Conservation (phyloP, 2,797 vertebrate genomes). For the Lithobates sylvaticus region DNA sequence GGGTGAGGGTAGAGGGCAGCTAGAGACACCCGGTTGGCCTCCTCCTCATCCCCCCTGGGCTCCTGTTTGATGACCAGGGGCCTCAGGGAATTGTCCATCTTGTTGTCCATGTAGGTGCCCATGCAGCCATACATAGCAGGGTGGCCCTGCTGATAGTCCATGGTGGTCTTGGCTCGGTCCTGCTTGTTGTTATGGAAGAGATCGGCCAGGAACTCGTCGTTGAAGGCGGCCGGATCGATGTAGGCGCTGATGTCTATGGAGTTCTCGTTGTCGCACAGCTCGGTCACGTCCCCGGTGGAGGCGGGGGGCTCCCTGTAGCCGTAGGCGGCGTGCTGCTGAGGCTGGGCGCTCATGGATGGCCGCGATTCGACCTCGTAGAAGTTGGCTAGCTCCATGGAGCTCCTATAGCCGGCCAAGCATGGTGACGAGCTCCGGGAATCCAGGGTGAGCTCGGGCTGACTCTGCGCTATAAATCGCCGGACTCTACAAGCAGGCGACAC, state of each 20-base stretch:
- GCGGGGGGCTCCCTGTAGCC: slow-evolving; percentile 85
- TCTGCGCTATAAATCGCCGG: not conserved
- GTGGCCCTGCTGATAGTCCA: slow-evolving; percentile 81
- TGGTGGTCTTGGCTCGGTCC: slow-evolving; percentile 81
- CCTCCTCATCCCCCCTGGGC: slow-evolving; percentile 89
- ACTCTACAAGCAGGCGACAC: not conserved
- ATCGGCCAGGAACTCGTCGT: slow-evolving; percentile 98
- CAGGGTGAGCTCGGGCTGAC: slow-evolving; percentile 74
- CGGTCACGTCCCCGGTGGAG: slow-evolving; percentile 79
- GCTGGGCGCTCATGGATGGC: slow-evolving; percentile 84
- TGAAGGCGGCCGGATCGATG: slow-evolving; percentile 95
- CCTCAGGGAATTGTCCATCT: slow-evolving; percentile 83
- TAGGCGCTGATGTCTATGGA: slow-evolving; percentile 98
- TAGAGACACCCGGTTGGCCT: slow-evolving; percentile 79
- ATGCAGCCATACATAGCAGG: slow-evolving; percentile 79
- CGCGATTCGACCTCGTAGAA: slow-evolving; percentile 95
- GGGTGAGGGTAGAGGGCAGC: slow-evolving; percentile 78
- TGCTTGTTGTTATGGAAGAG: slow-evolving; percentile 93
- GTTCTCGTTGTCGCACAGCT: slow-evolving; percentile 95
- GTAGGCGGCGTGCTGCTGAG: slow-evolving; percentile 75
- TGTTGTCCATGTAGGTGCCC: slow-evolving; percentile 85
- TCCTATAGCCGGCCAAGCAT: slow-evolving; percentile 88
- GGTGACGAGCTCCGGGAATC: slow-evolving; percentile 89
- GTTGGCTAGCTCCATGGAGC: slow-evolving; percentile 94
- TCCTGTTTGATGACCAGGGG: slow-evolving; percentile 94